Evolutionary conservation across 1,140 invertebrate species (phyloP).

Genomic region (Ctenoplectra terminalis): DNA sequence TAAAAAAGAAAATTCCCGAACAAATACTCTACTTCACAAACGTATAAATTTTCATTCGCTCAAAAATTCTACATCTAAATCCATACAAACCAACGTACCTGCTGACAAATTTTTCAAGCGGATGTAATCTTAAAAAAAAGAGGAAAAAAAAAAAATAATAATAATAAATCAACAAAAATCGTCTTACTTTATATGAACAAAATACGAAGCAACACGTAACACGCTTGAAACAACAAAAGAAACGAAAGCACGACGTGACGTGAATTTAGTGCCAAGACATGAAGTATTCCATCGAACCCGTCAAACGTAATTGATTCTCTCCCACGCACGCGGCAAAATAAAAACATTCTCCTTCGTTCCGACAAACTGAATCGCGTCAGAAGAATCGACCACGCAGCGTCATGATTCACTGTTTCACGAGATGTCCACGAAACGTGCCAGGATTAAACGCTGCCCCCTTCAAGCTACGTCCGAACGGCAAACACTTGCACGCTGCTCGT

Average conservation of each 20-base stretch:
- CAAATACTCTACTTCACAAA: no score
- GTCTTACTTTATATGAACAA: no score
- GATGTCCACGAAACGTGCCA: constrained; percentile 1
- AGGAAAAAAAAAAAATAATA: no score
- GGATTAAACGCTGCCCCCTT: constrained; percentile 10
- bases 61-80: no score
- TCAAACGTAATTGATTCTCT: constrained; percentile 17
- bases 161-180: no score
- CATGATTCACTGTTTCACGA: background rate
- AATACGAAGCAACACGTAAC: no score
- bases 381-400: background rate
- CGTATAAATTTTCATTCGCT: no score
- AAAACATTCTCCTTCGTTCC: constrained; percentile 1
- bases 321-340: background rate
- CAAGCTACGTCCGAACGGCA: background rate
- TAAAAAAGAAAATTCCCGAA: no score
- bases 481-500: background rate
- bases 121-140: no score
- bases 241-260: background rate
- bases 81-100: no score
- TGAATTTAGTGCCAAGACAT: constrained; percentile 3
- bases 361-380: background rate
- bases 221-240: background rate
- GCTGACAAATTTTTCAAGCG: no score
- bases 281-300: background rate